Base-by-base conservation (phyloP, 2,113 vertebrate genomes). In the Lynx canadensis region DNA sequence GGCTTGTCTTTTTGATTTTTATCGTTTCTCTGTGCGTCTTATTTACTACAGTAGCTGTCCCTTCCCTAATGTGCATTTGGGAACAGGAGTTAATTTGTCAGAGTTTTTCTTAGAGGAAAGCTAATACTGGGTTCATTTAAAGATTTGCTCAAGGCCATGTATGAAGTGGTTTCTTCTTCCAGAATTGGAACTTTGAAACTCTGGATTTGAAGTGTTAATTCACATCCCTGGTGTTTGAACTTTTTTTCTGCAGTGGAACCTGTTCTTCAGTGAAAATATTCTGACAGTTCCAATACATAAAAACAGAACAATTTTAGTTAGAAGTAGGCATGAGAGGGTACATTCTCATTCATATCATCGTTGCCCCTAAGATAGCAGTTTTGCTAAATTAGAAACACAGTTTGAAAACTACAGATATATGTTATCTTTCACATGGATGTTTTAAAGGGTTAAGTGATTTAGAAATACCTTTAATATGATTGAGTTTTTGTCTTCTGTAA, bases 151-250 rank as follows among this genome's bases (percentile, higher is more conserved):
- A 27, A 76, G n/a, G 55, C 21, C 23, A 25, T 81, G 3, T 79
- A 45, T 25, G 19, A 80, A 2, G 50, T 94, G 5, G 16, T 80
- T n/a, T 97, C 3, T 92, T 92, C 29, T 66, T 25, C 15, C 38
- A 85, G 38, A 85, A 83, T 93, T 91, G 94, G 29, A 96, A 93
- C 15, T 82, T 83, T 95, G 55, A 13, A 90, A 85, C 76, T 94
- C 38, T 89, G 29, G 11, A 15, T 65, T 88, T 82, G 19, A 94
- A 89, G 4, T 86, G 45, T 87, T 96, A 60, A 92, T 95, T 93
- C 27, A 88, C 87, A 97, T 41, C 13, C 57, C 33, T 90, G 50
- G 81, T 41, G 38, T 93, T 95, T 57, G 69, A 94, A n/a, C 11
- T 55, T 95, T 12, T 31, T 89, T 97, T 87, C 66, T 92, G 10